These are phyloP conservation scores for Scalopus aquaticus DNA, from an alignment of 2,113 vertebrate species.

Conservation along the genomic window DNA sequence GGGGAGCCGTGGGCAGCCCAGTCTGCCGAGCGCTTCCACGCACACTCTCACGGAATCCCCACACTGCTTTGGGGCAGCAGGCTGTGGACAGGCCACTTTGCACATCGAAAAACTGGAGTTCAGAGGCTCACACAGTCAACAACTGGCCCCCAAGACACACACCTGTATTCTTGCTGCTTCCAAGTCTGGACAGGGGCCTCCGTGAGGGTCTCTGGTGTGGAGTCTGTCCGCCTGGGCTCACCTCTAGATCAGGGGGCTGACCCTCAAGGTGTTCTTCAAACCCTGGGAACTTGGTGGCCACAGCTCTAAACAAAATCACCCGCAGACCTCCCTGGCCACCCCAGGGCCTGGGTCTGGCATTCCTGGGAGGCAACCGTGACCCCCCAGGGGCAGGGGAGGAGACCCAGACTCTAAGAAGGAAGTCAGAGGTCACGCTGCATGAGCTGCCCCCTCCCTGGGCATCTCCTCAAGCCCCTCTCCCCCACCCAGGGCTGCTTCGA, in stretches of 20 bases:
- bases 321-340: not conserved
- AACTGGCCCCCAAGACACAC: not conserved
- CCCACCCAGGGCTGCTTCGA: conserved; percentile 83
- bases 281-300: not conserved
- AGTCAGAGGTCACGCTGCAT: not conserved
- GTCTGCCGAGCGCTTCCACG: accelerated
- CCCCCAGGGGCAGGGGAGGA: not conserved
- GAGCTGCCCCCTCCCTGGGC: not conserved
- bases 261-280: not conserved
- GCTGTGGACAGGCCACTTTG: not conserved
- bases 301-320: not conserved
- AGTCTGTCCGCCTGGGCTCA: not conserved
- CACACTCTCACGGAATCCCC: not conserved
- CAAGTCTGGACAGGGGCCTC: not conserved
- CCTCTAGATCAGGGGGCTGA: not conserved
- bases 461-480: not conserved
- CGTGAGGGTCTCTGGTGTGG: accelerated
- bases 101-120: not conserved
- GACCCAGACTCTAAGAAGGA: not conserved
- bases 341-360: not conserved
- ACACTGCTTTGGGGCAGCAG: not conserved
- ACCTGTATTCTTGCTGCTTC: not conserved
- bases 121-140: not conserved
- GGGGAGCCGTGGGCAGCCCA: not conserved
- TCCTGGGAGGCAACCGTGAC: not conserved